A percentile compares a stretch with the other conserved stretches of the same genome.
Conservation (phyloP, 2,797 vertebrate species). For the Sebastes taczanowskii region DNA sequence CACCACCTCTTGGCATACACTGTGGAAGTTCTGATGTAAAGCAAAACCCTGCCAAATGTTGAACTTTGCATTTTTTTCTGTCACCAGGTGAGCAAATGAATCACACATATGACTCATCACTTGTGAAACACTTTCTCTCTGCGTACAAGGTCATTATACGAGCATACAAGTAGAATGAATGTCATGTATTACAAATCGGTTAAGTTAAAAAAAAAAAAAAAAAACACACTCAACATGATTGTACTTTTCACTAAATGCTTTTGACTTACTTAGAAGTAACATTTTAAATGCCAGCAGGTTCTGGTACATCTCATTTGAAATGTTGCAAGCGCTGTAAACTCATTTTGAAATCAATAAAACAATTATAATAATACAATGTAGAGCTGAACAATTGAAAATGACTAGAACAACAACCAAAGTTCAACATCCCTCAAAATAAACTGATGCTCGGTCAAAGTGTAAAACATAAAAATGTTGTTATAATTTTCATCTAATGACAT, state of each 20-base stretch:
- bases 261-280: neutral
- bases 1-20: neutral
- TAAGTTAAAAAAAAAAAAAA: slow-evolving; percentile 37
- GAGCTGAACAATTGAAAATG: neutral
- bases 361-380: neutral
- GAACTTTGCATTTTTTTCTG: neutral
- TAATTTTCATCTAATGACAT: neutral
- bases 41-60: neutral
- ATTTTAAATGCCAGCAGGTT: slow-evolving; percentile 17
- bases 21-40: slow-evolving; percentile 11
- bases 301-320: slow-evolving; percentile 25
- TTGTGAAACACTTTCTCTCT: slow-evolving; percentile 12
- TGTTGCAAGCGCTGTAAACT: no score
- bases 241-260: slow-evolving; percentile 30
- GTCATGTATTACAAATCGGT: slow-evolving; percentile 53
- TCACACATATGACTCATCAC: slow-evolving; percentile 34
- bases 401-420: neutral
- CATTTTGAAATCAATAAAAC: no score
- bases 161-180: slow-evolving; percentile 21
- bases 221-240: slow-evolving; percentile 39
- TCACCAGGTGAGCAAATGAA: slow-evolving; percentile 41
- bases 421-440: neutral
- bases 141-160: slow-evolving; percentile 20
- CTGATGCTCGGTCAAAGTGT: neutral
- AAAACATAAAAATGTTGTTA: neutral